Conservation (phyloP, 2,888 invertebrate genomes). For the Phoenoteleia sp. region DNA sequence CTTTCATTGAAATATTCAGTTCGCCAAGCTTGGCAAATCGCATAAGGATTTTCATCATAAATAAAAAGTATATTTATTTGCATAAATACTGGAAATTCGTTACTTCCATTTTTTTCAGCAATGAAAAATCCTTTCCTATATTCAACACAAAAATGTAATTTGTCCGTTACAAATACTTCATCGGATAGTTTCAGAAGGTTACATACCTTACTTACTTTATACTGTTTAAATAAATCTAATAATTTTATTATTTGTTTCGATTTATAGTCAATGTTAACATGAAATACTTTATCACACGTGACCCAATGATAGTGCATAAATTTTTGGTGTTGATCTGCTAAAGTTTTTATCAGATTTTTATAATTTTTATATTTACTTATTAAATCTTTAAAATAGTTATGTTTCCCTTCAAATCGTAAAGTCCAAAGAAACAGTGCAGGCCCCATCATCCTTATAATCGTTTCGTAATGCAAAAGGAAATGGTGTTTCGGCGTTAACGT, state of each 20-base stretch:
- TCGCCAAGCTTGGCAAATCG: no score
- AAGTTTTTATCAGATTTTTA: conserved; percentile 45
- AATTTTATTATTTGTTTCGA: background rate
- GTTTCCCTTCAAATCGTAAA: conserved; percentile 62
- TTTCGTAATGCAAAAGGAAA: conserved; percentile 58
- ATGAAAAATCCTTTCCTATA: no score
- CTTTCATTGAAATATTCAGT: no score
- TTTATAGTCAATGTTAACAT: background rate
- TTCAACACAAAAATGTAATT: no score
- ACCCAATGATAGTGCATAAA: conserved; percentile 35
- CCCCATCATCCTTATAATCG: conserved; percentile 35
- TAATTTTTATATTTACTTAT: conserved; percentile 32
- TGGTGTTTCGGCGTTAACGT: conserved; percentile 50
- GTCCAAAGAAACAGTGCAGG: conserved; percentile 45
- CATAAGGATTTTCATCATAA: no score
- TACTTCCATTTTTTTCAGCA: no score
- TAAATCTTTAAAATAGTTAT: conserved; percentile 61
- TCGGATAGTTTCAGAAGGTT: no score
- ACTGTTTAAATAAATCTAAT: no score
- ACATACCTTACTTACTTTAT: no score
- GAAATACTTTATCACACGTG: background rate
- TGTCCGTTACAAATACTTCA: no score
- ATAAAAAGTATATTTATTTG: no score
- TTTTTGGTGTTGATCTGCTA: conserved; percentile 51
- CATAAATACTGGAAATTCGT: no score